Base-by-base conservation (phyloP, 2,797 vertebrate species). In the Phrynocephalus vlangalii region DNA sequence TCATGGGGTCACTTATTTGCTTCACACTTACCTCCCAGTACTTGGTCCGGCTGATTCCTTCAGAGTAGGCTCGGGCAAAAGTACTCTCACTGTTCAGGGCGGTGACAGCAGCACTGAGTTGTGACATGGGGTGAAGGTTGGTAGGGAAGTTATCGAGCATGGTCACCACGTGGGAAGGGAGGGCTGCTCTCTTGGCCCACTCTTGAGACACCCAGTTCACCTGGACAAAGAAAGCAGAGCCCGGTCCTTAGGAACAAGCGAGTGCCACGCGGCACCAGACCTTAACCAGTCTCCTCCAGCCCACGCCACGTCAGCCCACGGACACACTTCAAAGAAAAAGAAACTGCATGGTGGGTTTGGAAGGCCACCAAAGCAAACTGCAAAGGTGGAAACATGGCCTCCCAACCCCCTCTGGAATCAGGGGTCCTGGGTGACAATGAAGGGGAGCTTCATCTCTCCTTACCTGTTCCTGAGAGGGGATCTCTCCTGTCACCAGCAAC, bases 61-160 rank as follows among this genome's bases (percentile, higher is more conserved):
- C 98, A 9, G 98, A 97, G 86, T 99, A 99, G 6, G 98, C 98
- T 13, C 97, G 97, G 0, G 98, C 98, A 63, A 99, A 99, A 89
- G 95, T 97, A 96, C 98, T 99, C 96, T 99, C 99, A 18, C 98
- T 99, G 96, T 99, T 99, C 95, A 99, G 98, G 28, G 99, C 98
- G 0, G 98, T 99, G 94, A 99, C 93, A 63, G 99, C 98, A 0
- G 98, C 98, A 10, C 98, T 99, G 94, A 99, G 98, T 96, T 99
- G 98, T 88, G 98, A 99, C 98, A 99, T 99, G 91, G 99, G 99
- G 95, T 99, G 98, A 84, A 99, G 97, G 95, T 99, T 99, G 94
- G 97, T 99, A 90, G 98, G 99, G 95, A 99, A 99, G 92, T 99
- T 99, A 94, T 99, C 99, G 96, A 99, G 92, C 98, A 99, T 99